phyloP scores from a whole-genome alignment of 2,113 vertebrate species.

The Polypterus senegalus region DNA sequence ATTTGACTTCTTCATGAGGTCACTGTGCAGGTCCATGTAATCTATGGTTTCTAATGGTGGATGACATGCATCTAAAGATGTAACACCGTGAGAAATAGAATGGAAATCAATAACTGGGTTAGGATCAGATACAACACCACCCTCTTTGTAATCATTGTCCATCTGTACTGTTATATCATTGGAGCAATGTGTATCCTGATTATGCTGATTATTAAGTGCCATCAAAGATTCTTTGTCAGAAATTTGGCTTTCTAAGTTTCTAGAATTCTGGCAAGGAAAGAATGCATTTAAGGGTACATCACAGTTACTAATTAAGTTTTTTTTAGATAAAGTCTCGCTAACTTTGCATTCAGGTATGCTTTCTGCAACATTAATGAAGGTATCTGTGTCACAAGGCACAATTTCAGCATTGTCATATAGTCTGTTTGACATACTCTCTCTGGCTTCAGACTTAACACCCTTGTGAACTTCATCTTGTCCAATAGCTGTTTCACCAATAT shows the following conservation, averaged over 20 bases:
- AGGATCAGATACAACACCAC: not conserved
- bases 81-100: constrained; percentile 6
- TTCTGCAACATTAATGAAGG: constrained; percentile 38
- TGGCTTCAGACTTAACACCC: no score
- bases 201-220: constrained; percentile 20
- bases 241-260: constrained; percentile 27
- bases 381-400: constrained; percentile 11
- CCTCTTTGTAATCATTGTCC: constrained; percentile 22
- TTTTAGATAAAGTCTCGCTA: constrained; percentile 24
- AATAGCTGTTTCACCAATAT: not conserved
- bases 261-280: constrained; percentile 26
- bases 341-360: constrained; percentile 32
- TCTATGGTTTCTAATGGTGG: constrained; percentile 26
- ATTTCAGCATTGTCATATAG: no score
- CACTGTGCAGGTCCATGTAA: constrained; percentile 21
- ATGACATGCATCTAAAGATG: constrained; percentile 26
- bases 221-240: constrained; percentile 19
- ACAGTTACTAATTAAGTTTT: constrained; percentile 25
- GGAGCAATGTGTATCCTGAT: constrained; percentile 22
- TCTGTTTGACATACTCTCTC: no score
- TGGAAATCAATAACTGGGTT: not conserved
- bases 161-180: constrained; percentile 22
- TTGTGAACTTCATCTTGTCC: not conserved
- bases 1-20: constrained; percentile 30
- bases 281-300: constrained; percentile 23